These are phyloP conservation scores for Phrynocephalus vlangalii DNA, from an alignment of 2,797 vertebrate genomes.

Conservation along the genomic window DNA sequence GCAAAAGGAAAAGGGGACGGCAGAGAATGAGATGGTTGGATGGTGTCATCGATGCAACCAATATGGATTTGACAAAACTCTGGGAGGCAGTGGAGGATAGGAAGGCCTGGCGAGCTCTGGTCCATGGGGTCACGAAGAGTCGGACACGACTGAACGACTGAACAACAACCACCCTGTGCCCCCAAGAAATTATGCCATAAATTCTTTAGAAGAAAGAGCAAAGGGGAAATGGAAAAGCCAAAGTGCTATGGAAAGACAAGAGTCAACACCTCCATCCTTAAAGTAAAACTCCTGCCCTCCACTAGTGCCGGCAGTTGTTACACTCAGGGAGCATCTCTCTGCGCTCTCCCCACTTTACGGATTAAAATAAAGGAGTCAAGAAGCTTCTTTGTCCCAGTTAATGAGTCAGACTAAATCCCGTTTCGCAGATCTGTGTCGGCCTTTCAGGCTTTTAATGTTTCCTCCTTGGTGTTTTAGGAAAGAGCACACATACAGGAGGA, in stretches of 20 bases:
- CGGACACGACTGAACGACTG: no score
- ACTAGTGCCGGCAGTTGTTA: no score
- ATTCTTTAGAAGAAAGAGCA: fast-evolving
- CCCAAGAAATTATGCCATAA: neutral
- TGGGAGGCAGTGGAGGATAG: no score
- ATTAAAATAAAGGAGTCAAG: neutral
- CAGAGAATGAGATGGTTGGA: no score
- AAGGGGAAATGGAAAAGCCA: neutral
- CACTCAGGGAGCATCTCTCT: neutral
- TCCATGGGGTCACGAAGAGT: no score
- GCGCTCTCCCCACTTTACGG: neutral
- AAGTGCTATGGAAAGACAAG: neutral
- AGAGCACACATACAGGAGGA: neutral
- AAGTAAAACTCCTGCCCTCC: neutral
- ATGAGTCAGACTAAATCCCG: neutral
- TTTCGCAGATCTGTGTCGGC: neutral
- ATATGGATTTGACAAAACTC: no score
- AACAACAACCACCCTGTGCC: conserved; percentile 1
- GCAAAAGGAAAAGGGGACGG: no score
- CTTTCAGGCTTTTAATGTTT: neutral
- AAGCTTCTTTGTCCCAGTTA: neutral
- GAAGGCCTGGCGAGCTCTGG: no score
- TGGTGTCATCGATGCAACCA: no score
- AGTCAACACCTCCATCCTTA: neutral
- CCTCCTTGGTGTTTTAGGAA: neutral